A percentile compares a stretch with the other conserved stretches of the same genome.
phyloP scores from a whole-genome alignment of 2,113 vertebrate species.

The Chaetops frenatus region DNA sequence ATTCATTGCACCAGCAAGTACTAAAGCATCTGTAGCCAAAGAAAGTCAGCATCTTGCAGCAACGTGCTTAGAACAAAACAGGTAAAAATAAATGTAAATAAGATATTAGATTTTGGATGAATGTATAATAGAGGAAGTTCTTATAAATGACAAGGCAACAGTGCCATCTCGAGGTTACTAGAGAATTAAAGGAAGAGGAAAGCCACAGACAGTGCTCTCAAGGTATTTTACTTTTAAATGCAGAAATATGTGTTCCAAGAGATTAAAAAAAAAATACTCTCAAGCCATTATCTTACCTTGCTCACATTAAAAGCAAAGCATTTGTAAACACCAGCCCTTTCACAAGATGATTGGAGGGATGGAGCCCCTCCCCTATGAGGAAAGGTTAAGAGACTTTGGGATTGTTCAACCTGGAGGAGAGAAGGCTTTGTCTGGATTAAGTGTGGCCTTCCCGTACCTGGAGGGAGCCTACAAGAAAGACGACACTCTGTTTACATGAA shows the following conservation, averaged over 20 bases:
- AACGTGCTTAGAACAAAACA: background rate
- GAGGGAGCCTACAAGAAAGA: background rate
- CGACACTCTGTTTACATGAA: background rate
- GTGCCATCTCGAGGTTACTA: constrained; percentile 53
- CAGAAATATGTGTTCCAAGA: background rate
- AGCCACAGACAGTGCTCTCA: background rate
- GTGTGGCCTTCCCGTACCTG: background rate
- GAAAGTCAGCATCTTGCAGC: background rate
- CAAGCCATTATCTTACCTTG: background rate
- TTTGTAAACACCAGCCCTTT: background rate
- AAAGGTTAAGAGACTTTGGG: background rate
- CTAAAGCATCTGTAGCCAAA: background rate
- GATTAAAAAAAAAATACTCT: background rate
- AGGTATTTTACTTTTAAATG: background rate
- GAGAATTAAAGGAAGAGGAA: background rate
- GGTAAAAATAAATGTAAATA: background rate
- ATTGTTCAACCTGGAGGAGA: background rate
- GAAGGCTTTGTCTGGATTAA: too few relatives aligned
- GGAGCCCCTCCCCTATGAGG: background rate
- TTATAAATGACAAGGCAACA: background rate
- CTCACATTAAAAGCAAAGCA: background rate
- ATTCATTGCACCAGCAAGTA: background rate
- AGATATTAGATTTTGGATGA: background rate
- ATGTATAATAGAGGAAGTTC: background rate
- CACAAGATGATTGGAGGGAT: background rate